These are phyloP conservation scores for Petrolisthes manimaculis DNA, from an alignment of 2,888 invertebrate species.

Conservation along the genomic window DNA sequence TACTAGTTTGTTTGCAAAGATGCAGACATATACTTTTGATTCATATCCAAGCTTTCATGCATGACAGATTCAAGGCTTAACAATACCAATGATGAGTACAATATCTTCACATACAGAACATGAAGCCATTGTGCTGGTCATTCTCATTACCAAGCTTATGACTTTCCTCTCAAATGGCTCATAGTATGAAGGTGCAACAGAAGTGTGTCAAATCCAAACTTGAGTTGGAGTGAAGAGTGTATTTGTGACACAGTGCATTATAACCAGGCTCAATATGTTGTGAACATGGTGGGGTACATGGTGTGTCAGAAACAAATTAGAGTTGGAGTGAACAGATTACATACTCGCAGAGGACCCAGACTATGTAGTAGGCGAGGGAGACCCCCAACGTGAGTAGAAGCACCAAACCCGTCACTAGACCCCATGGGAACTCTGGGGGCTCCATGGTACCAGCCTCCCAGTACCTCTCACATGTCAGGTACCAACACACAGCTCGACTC, in stretches of 20 bases:
- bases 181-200: too few relatives aligned
- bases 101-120: too few relatives aligned
- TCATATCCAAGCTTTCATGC: too few relatives aligned
- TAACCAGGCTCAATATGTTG: neutral
- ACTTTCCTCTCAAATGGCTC: too few relatives aligned
- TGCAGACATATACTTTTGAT: too few relatives aligned
- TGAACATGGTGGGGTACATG: too few relatives aligned
- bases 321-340: constrained; percentile 1
- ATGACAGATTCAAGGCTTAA: too few relatives aligned
- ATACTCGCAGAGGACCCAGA: constrained; percentile 66
- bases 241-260: neutral
- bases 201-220: neutral
- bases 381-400: constrained; percentile 65
- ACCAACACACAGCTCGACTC: constrained; percentile 91
- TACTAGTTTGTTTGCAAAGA: too few relatives aligned
- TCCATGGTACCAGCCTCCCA: constrained; percentile 76
- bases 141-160: too few relatives aligned
- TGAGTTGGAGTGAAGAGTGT: neutral
- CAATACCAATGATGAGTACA: too few relatives aligned
- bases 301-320: too few relatives aligned
- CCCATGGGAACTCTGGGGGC: constrained; percentile 64
- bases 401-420: constrained; percentile 55
- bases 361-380: constrained; percentile 64
- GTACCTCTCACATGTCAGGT: constrained; percentile 90
- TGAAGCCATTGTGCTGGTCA: too few relatives aligned